These are phyloP conservation scores for Nettapus auritus DNA, from an alignment of 2,113 vertebrate species.

Conservation along the genomic window DNA sequence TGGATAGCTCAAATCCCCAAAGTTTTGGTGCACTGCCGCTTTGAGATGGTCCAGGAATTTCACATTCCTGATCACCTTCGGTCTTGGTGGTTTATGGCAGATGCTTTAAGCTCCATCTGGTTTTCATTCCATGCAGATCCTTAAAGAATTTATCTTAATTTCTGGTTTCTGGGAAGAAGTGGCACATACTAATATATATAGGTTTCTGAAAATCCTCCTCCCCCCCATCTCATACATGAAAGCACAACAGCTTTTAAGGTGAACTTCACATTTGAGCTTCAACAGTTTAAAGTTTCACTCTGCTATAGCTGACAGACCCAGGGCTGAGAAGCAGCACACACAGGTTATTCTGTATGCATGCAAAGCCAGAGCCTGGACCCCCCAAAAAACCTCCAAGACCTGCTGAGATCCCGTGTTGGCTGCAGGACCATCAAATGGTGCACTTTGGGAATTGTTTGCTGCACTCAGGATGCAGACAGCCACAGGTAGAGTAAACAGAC, in stretches of 20 bases:
- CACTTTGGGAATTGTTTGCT: not conserved
- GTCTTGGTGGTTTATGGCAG: slow-evolving; percentile 15
- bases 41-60: slow-evolving; percentile 52
- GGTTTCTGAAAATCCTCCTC: not conserved
- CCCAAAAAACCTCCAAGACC: not conserved
- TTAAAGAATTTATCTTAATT: slow-evolving; percentile 15
- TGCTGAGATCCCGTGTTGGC: not conserved
- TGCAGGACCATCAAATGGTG: not conserved
- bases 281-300: not conserved
- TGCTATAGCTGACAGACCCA: not conserved
- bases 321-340: not conserved
- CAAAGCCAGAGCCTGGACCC: not conserved
- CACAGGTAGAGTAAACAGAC: not conserved
- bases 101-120: slow-evolving; percentile 36
- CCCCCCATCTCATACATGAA: not conserved
- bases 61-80: slow-evolving; percentile 35
- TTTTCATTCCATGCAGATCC: slow-evolving; percentile 16
- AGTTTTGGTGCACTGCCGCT: not conserved
- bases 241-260: not conserved
- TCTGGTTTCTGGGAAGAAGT: slow-evolving; percentile 1
- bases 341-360: not conserved
- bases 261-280: not conserved
- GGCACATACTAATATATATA: not conserved
- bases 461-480: not conserved
- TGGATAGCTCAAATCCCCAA: not conserved